Percentiles rank a stretch among this genome's conserved stretches.
phyloP scores from a whole-genome alignment of 2,113 vertebrate genomes.

The Crocuta crocuta region DNA sequence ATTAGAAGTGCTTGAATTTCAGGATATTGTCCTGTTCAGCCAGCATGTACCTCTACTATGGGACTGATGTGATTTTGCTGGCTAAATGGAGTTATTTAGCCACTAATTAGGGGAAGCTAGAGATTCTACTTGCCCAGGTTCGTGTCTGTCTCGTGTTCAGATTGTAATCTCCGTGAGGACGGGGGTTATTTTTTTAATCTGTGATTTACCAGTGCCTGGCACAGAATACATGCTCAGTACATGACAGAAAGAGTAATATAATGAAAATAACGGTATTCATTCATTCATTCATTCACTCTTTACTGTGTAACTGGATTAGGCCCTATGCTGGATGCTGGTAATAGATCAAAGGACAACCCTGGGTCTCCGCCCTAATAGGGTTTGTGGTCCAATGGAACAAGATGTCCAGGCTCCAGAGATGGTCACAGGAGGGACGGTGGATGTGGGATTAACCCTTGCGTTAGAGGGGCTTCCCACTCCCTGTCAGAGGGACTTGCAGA shows the following conservation, averaged over 20 bases:
- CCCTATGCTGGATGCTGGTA: not conserved
- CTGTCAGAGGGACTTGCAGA: not conserved
- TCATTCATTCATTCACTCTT: not conserved
- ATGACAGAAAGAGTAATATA: not conserved
- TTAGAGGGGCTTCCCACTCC: not conserved
- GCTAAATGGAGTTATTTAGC: not conserved
- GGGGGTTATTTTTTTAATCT: not conserved
- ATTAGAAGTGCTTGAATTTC: conserved; percentile 8
- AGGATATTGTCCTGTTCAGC: not conserved
- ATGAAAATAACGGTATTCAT: not conserved
- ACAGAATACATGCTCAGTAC: not conserved
- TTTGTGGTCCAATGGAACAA: not conserved
- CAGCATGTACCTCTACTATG: not conserved
- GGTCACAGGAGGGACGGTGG: not conserved
- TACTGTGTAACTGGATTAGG: not conserved
- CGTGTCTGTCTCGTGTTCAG: not conserved
- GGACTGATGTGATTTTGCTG: not conserved
- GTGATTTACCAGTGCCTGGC: not conserved
- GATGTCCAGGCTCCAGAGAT: not conserved
- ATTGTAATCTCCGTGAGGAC: not conserved
- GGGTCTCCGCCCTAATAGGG: not conserved
- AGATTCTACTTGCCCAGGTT: not conserved
- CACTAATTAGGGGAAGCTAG: not conserved
- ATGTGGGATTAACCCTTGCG: accelerated
- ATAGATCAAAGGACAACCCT: not conserved